Evolutionary conservation across 2,888 invertebrate species (phyloP).

Genomic region (Tanytarsus gracilentus): DNA sequence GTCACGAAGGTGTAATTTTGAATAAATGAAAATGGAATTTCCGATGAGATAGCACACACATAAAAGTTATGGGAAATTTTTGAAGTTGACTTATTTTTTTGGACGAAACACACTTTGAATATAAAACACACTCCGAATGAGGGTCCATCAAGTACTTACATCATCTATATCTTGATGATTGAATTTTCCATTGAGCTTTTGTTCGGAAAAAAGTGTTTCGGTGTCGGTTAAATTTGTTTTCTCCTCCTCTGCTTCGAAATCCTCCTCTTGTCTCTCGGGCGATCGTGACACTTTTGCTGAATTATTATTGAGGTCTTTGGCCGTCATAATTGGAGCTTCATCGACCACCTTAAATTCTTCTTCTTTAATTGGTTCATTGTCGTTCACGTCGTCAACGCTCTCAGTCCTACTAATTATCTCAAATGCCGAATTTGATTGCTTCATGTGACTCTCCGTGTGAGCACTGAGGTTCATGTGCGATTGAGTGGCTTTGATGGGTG

Average conservation of each 20-base stretch:
- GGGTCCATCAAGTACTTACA: too few species aligned
- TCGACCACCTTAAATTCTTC: slow-evolving; percentile 44
- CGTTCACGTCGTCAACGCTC: slow-evolving; percentile 41
- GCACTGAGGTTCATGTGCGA: slow-evolving; percentile 21
- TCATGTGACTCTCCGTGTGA: slow-evolving; percentile 38
- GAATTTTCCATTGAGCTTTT: not conserved
- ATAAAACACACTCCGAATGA: too few species aligned
- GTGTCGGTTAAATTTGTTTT: not conserved
- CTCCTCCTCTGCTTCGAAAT: slow-evolving; percentile 4
- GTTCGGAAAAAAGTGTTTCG: not conserved
- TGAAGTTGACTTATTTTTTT: too few species aligned
- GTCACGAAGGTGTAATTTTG: not conserved
- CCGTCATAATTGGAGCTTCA: not conserved
- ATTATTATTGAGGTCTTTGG: slow-evolving; percentile 24
- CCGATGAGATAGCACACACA: not conserved
- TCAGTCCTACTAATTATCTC: slow-evolving; percentile 44
- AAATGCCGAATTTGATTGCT: slow-evolving; percentile 44
- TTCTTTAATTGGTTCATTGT: slow-evolving; percentile 32
- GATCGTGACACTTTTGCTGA: not conserved
- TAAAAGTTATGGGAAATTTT: not conserved
- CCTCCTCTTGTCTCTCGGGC: slow-evolving; percentile 16
- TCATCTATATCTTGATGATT: not conserved
- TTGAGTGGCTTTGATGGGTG: not conserved
- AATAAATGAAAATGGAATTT: not conserved
- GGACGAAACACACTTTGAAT: too few species aligned